Evolutionary conservation across 2,888 invertebrate genomes (phyloP).

Genomic region (Notodonta dromedarius): DNA sequence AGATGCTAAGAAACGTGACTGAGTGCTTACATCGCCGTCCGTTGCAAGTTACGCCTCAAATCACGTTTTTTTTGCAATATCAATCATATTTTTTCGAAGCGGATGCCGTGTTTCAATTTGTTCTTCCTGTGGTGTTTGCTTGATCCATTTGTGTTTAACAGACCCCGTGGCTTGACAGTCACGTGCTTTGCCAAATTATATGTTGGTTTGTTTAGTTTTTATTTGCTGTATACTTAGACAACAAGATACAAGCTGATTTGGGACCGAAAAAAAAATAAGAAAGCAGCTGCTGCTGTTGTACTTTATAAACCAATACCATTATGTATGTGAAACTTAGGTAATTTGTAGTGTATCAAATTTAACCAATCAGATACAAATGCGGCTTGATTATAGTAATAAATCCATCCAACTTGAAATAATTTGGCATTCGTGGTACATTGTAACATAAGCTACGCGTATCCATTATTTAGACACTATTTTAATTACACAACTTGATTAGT

Average conservation of each 20-base stretch:
- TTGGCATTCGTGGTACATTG: background rate
- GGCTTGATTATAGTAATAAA: background rate
- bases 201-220: background rate
- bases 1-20: slow-evolving; percentile 21
- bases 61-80: slow-evolving; percentile 25
- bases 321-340: background rate
- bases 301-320: background rate
- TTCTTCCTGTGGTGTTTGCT: background rate
- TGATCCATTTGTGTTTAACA: slow-evolving; percentile 1
- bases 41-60: slow-evolving; percentile 24
- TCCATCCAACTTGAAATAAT: background rate
- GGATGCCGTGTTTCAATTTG: slow-evolving; percentile 25
- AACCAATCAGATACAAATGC: background rate
- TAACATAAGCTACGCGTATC: no score
- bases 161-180: background rate
- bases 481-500: no score
- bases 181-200: slow-evolving; percentile 1
- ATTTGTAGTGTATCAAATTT: background rate
- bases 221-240: background rate
- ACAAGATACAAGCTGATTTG: background rate
- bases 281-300: background rate
- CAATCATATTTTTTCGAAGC: background rate
- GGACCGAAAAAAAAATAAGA: background rate
- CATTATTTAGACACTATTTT: no score
- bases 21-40: slow-evolving; percentile 20